Evolutionary conservation across 1,140 invertebrate genomes (phyloP).

Genomic region (Callitettix versicolor): DNA sequence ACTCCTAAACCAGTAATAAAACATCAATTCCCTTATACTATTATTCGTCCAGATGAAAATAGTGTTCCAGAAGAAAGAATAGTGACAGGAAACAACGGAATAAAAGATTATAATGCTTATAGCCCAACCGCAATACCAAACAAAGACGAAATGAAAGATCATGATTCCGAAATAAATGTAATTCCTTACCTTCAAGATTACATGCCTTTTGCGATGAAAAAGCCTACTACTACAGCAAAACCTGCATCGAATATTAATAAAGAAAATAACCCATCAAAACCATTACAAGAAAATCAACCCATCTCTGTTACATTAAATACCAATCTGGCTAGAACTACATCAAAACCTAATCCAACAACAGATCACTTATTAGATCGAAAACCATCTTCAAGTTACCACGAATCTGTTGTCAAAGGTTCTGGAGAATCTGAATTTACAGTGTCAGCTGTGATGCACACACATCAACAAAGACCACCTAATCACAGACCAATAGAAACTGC

Average conservation of each 20-base stretch:
- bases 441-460: constrained; percentile 32
- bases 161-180: constrained; percentile 25
- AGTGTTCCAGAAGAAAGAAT: constrained; percentile 15
- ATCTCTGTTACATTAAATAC: constrained; percentile 25
- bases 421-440: constrained; percentile 32
- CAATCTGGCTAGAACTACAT: constrained; percentile 9
- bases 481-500: constrained; percentile 14
- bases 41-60: constrained; percentile 22
- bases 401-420: constrained; percentile 19
- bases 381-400: constrained; percentile 10
- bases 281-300: constrained; percentile 13
- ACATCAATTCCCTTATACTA: constrained; percentile 27
- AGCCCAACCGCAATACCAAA: constrained; percentile 24
- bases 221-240: constrained; percentile 10
- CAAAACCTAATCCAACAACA: constrained; percentile 6
- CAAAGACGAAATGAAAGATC: constrained; percentile 23
- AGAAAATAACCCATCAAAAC: constrained; percentile 8
- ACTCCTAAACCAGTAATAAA: constrained; percentile 30
- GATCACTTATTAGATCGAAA: not conserved
- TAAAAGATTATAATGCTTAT: constrained; percentile 26
- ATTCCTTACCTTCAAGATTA: constrained; percentile 43
- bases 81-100: constrained; percentile 7
- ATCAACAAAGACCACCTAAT: constrained; percentile 22
- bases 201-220: constrained; percentile 36
- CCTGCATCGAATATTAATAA: constrained; percentile 1